A percentile compares a stretch with the other conserved stretches of the same genome.
Conservation (phyloP, 1,140 invertebrate species). For the Portunus trituberculatus region DNA sequence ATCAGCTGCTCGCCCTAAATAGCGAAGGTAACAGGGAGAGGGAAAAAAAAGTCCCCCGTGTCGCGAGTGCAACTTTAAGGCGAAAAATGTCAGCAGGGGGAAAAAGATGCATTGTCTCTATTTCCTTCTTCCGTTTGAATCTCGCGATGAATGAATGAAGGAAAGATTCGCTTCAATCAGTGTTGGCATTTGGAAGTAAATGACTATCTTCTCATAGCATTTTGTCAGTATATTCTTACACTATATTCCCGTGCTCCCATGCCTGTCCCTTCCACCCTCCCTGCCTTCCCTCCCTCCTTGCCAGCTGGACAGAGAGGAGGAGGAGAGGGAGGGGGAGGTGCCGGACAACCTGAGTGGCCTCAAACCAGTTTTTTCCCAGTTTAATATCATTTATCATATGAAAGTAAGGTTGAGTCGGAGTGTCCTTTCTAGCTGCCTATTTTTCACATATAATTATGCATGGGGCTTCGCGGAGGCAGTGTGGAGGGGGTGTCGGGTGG, state of each 20-base stretch:
- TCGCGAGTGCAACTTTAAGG: slow-evolving; percentile 1
- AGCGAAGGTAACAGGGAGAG: neutral
- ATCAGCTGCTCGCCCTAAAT: neutral
- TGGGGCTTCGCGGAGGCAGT: slow-evolving; percentile 11
- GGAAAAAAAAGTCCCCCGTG: neutral
- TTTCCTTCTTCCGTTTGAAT: neutral
- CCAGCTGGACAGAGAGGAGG: neutral
- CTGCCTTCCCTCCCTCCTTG: neutral
- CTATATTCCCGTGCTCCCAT: neutral
- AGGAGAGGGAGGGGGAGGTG: neutral
- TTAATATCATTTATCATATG: slow-evolving; percentile 70
- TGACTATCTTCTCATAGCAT: neutral
- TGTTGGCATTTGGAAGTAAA: neutral
- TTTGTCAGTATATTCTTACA: neutral
- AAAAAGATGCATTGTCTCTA: neutral
- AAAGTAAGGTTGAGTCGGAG: slow-evolving; percentile 52
- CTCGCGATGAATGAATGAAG: neutral
- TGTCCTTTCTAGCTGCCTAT: slow-evolving; percentile 50
- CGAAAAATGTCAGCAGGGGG: neutral
- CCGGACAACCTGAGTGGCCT: slow-evolving; percentile 33
- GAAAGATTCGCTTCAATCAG: neutral
- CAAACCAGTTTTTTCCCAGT: slow-evolving; percentile 55
- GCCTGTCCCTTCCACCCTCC: neutral
- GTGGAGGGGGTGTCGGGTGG: neutral
- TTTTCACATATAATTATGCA: slow-evolving; percentile 67